Percentiles rank a stretch among this genome's conserved stretches.
Evolutionary conservation across 1,140 invertebrate genomes (phyloP).

Genomic region (Temnothorax curvispinosus): DNA sequence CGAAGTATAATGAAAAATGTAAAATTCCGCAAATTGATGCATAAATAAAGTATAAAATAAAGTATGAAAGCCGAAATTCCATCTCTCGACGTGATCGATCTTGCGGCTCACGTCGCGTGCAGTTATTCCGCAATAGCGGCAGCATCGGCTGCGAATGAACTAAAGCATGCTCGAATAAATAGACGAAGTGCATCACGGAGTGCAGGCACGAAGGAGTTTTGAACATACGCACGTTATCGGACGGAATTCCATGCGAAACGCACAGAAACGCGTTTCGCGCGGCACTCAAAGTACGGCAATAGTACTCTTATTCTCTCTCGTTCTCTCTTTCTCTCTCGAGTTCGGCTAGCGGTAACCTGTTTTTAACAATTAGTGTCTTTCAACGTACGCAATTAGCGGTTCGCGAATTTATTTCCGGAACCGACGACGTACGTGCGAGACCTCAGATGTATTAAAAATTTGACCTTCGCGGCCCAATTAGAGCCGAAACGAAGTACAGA

Average conservation of each 20-base stretch:
- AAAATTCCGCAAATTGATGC: neutral
- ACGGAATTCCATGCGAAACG: neutral
- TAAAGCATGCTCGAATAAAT: slow-evolving; percentile 28
- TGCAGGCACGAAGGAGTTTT: slow-evolving; percentile 16
- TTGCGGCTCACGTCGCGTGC: neutral
- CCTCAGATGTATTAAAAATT: slow-evolving; percentile 13
- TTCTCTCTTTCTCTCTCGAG: neutral
- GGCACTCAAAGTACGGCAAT: neutral
- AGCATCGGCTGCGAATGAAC: slow-evolving; percentile 21
- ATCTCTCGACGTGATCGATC: slow-evolving; percentile 36
- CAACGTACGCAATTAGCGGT: neutral
- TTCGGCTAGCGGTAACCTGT: neutral
- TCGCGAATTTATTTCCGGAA: neutral
- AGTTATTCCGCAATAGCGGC: slow-evolving; percentile 35
- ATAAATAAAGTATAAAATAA: neutral
- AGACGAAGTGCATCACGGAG: neutral
- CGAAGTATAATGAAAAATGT: neutral
- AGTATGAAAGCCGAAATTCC: neutral
- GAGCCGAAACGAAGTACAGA: slow-evolving; percentile 27
- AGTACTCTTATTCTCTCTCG: neutral
- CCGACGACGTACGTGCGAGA: neutral
- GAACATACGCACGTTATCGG: neutral
- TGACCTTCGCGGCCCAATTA: slow-evolving; percentile 50
- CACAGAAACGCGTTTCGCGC: neutral
- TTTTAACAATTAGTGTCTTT: slow-evolving; percentile 14